phyloP scores from a whole-genome alignment of 2,797 vertebrate species.

The Centropyge bicolor region DNA sequence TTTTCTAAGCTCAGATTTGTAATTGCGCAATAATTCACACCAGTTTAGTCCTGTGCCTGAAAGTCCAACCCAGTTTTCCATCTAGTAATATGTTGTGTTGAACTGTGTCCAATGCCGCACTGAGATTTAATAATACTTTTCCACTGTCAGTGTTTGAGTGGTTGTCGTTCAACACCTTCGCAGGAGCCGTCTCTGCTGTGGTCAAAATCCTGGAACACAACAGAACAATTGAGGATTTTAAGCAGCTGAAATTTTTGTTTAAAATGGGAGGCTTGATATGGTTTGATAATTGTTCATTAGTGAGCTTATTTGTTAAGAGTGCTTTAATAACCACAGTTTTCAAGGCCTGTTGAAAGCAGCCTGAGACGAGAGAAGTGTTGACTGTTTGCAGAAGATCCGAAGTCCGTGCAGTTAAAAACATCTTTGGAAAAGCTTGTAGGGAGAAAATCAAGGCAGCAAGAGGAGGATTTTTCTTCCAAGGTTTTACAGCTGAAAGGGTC shows the following conservation, averaged over 20 bases:
- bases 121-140: neutral
- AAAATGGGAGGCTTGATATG: neutral
- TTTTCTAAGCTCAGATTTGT: neutral
- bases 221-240: neutral
- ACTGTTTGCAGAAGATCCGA: constrained; percentile 1
- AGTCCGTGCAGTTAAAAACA: neutral
- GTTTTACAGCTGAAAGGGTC: neutral
- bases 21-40: neutral
- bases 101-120: neutral
- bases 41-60: neutral
- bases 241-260: neutral
- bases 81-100: neutral
- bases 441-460: neutral
- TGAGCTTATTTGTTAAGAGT: neutral
- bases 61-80: neutral
- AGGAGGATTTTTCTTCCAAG: neutral
- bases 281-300: neutral
- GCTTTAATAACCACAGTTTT: neutral
- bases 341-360: neutral
- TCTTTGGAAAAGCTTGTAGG: neutral
- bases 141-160: neutral
- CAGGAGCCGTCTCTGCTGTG: neutral
- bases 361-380: neutral
- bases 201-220: neutral
- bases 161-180: neutral